Percentiles rank a stretch among this genome's conserved stretches.
phyloP scores from a whole-genome alignment of 2,113 vertebrate genomes.

The Cheirogaleus medius region DNA sequence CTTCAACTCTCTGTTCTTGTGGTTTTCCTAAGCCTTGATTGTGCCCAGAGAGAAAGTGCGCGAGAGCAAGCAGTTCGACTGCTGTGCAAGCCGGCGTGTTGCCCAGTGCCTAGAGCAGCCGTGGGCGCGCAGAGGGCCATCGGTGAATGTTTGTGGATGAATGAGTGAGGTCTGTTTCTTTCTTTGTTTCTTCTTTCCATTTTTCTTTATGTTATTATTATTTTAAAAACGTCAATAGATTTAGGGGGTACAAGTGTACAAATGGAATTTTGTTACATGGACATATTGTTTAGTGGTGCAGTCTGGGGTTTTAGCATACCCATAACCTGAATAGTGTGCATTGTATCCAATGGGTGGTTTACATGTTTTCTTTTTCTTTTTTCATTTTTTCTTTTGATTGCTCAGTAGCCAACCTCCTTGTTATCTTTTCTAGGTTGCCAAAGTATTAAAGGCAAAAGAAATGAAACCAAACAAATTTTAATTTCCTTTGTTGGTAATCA shows the following conservation, averaged over 20 bases:
- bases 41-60: background rate
- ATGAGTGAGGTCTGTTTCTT: background rate
- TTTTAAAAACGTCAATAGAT: too few relatives aligned
- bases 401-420: conserved; percentile 56
- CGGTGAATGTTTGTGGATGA: background rate
- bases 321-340: too few relatives aligned
- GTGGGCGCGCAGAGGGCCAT: background rate
- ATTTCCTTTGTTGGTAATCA: conserved; percentile 81
- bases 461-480: conserved; percentile 72
- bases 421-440: conserved; percentile 77
- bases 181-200: background rate
- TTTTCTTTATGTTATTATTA: background rate
- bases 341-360: too few relatives aligned
- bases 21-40: background rate
- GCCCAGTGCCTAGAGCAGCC: background rate
- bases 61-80: rapidly evolving
- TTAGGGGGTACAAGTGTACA: too few relatives aligned
- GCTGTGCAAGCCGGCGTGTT: background rate
- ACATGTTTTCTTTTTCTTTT: background rate
- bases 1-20: background rate
- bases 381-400: background rate
- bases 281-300: too few relatives aligned
- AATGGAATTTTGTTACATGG: too few relatives aligned
- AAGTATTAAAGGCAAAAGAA: conserved; percentile 71
- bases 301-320: too few relatives aligned